Base-by-base conservation (phyloP, 2,797 vertebrate genomes). In the Sebastes nivosus region DNA sequence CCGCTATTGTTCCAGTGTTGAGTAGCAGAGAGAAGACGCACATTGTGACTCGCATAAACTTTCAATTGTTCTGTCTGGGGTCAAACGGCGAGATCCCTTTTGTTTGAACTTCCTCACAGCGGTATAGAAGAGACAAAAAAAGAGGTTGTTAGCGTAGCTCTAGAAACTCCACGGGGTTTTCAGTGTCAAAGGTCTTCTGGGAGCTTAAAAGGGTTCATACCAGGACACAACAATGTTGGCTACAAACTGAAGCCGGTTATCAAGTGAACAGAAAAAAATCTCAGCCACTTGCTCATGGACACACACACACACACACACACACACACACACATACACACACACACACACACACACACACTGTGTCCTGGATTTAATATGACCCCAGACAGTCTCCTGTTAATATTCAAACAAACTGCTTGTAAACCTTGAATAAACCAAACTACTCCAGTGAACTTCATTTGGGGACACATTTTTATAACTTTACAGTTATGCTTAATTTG, bases 81-180 rank as follows among this genome's bases (percentile, higher is more conserved):
- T 95, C 93, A 93, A 95, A 95, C 88, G 79, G 93, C 67, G 93
- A 94, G 83, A 81, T 95, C 94, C 87, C 95, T 95, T 96, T 96
- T 96, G 95, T 96, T 91, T 89, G 79, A 88, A 93, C 92, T 94
- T 93, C 90, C 92, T 90, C 79, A 50, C 81, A 84, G 81, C 66
- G 63, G 69, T 82, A 60, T 46, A 72, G 79, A 86, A 64, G 60
- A 83, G 69, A 84, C 67, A 71, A 80, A 85, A 84, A 86, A 87
- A 68, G 67, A 88, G 84, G 77, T 81, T 86, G 84, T 90, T 92
- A 74, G 90, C 77, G 60, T 81, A 79, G 84, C 66, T 87, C 64
- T 24, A 68, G 69, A 91, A 83, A 86, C 82, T 87, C 64, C 64
- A 72, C 89, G 79, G 82, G 79, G 87, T 83, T 89, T 88, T 67